Percentiles rank a stretch among this genome's conserved stretches.
phyloP scores from a whole-genome alignment of 2,888 invertebrate genomes.

The Cerastis leucographa region DNA sequence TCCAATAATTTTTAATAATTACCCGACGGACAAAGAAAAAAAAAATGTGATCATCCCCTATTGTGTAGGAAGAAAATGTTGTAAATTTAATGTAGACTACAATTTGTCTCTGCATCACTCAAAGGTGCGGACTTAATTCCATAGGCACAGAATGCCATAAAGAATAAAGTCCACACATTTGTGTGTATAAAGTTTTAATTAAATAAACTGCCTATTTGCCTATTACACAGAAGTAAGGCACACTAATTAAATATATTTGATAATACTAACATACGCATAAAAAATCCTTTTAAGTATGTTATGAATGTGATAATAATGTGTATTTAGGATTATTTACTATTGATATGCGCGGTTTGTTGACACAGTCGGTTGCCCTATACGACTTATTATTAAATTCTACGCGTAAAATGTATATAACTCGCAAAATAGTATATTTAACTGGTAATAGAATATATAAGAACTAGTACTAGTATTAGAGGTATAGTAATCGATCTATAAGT shows the following conservation, averaged over 20 bases:
- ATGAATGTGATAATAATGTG: background rate
- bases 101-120: background rate
- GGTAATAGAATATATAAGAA: too few relatives aligned
- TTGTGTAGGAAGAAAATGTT: too few relatives aligned
- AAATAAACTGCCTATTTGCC: background rate
- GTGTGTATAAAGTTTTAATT: background rate
- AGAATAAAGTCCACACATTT: background rate
- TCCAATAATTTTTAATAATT: too few relatives aligned
- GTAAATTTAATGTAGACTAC: too few relatives aligned
- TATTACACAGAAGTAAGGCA: background rate
- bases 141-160: background rate
- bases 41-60: too few relatives aligned
- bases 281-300: background rate
- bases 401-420: background rate
- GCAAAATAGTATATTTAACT: too few relatives aligned
- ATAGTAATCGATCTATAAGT: background rate
- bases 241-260: background rate
- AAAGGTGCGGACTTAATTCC: background rate
- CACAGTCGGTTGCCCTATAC: background rate
- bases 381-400: background rate
- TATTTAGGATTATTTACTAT: conserved; percentile 7
- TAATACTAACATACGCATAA: background rate
- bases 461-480: too few relatives aligned
- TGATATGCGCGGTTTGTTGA: conserved; percentile 9
- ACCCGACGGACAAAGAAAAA: too few relatives aligned